Percentiles rank a stretch among this genome's conserved stretches.
Conservation (phyloP, 2,113 vertebrate species). For the Pterocles gutturalis region DNA sequence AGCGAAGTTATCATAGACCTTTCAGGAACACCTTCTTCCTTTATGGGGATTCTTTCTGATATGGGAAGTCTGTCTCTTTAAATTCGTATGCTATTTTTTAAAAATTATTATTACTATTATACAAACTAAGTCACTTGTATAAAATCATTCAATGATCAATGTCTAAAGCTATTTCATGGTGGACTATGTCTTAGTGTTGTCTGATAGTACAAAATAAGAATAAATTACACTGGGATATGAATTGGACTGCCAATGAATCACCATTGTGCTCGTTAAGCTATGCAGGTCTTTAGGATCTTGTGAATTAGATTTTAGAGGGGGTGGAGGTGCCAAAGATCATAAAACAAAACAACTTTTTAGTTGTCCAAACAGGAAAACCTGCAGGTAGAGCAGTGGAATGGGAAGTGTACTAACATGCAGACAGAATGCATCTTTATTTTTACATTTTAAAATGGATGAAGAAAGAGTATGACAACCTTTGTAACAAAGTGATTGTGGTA, state of each 20-base stretch:
- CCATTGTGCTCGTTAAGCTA: not conserved
- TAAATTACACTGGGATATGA: constrained; percentile 9
- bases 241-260: not conserved
- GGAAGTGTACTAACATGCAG: not conserved
- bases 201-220: constrained; percentile 8
- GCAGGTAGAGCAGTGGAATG: not conserved
- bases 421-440: not conserved
- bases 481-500: not conserved
- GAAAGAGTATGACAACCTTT: constrained; percentile 14
- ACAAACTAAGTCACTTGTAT: not conserved
- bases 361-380: not conserved
- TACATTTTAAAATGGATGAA: not conserved
- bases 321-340: not conserved
- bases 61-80: not conserved
- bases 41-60: not conserved
- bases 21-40: not conserved
- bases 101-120: not conserved
- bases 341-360: not conserved
- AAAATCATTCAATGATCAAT: not conserved
- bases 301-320: constrained; percentile 22
- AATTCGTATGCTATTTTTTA: not conserved
- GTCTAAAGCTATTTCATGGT: not conserved
- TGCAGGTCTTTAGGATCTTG: constrained; percentile 11
- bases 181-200: not conserved
- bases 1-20: not conserved